Evolutionary conservation across 2,797 vertebrate species (phyloP), one percentile per base, ranked within the genome.

Genomic region (Meda fulgida): DNA sequence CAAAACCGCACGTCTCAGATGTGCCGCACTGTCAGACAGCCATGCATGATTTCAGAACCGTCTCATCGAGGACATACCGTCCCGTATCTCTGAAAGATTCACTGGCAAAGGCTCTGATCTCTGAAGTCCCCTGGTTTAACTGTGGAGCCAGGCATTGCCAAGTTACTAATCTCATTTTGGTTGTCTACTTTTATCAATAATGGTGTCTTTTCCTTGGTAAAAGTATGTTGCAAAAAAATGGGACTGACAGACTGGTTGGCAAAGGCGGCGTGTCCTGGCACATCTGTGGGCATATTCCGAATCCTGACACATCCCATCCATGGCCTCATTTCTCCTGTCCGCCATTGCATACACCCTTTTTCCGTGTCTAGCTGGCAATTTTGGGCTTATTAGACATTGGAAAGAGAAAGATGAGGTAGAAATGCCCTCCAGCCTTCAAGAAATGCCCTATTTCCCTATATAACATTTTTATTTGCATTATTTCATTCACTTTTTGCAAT

Each of bases 151-250:
- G 48, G 21, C 3, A 1, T 70, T 69, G 38, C 84, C 29, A 55
- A 76, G n/a, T 72, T 71, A 67, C 53, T 78, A 51, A 29, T 43
- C 36, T 85, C 43, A 76, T 40, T 71, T 46, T 34, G 34, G 7
- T 81, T 36, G 43, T 38, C 43, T 80, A 46, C 75, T 8, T 65
- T 8, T 83, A 29, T 79, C 86, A 90, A 66, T 89, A 88, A 89
- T 88, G 83, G 72, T 91, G 89, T 91, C 82, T 69, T 89, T 80
- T 85, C 72, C 67, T 65, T 90, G 89, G 89, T 90, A 90, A 89
- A 86, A 65, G 58, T 85, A 34, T 51, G 63, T 87, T 82, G 38
- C 40, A 10, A 48, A 71, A 31, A 72, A 76, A 51, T 53, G 16
- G 63, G 21, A 70, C 78, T 78, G 78, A 6, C 46, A 18, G 46